Conservation (phyloP, 2,888 invertebrate genomes). For the Rhamnusium bicolor region DNA sequence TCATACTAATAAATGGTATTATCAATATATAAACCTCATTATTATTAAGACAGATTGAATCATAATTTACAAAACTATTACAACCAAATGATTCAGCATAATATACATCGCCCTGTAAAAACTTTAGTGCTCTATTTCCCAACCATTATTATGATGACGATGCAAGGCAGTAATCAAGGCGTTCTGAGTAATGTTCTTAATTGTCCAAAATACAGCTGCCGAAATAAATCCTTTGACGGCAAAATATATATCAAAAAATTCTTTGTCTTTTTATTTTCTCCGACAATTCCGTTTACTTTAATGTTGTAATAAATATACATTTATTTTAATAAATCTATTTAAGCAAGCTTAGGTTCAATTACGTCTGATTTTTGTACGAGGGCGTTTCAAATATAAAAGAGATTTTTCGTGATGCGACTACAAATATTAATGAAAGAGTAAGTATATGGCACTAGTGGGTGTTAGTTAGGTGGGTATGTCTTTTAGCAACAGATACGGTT, state of each 20-base stretch:
- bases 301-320: conserved; percentile 24
- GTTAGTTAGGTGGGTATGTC: too few relatives aligned
- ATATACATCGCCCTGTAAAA: conserved; percentile 1
- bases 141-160: conserved; percentile 22
- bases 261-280: conserved; percentile 44
- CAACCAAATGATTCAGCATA: background rate
- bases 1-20: background rate
- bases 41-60: background rate
- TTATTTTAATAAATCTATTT: conserved; percentile 27
- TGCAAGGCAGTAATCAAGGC: conserved; percentile 39
- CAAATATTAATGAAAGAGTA: too few relatives aligned
- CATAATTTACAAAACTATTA: background rate
- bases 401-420: too few relatives aligned
- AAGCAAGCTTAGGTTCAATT: conserved; percentile 1
- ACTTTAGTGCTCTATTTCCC: background rate
- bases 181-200: conserved; percentile 55
- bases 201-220: conserved; percentile 67
- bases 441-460: too few relatives aligned
- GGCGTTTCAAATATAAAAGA: too few relatives aligned
- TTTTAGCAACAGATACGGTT: too few relatives aligned
- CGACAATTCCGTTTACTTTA: conserved; percentile 37
- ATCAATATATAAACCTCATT: background rate
- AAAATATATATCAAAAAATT: conserved; percentile 52
- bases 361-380: conserved; percentile 24
- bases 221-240: conserved; percentile 67